Base-by-base conservation (phyloP, 2,888 invertebrate genomes). In the Thumatha senex region DNA sequence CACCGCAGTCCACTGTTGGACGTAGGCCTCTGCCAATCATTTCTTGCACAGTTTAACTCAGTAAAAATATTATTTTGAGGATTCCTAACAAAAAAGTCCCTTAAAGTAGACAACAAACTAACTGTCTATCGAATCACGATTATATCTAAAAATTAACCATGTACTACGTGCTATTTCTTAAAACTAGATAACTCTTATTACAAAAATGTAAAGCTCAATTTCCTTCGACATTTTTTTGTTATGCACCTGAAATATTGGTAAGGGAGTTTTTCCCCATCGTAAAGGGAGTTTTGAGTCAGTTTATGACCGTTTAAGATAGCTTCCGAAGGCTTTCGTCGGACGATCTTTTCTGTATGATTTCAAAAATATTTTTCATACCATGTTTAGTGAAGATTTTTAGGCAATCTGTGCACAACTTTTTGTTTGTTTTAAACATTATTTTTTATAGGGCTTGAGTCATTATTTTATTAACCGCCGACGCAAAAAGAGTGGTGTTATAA, bases 291-390 rank as follows among this genome's bases (percentile, higher is more conserved):
- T 72, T 62, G 63, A 57, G 73, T 67, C 67, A 73, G 65, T 77
- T 77, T 78, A 78, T 70, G 72, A 68, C 54, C 72, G 58, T 67
- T 76, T 72, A 67, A 67, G 71, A 70, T 74, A 74, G 74, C 72
- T 72, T 45, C 48, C 24, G 57, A 56, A 58, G 63, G 55, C 40
- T 61, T 36, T 38, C 40, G 48, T 41, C 34, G 48, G 54, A 56
- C 50, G 56, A 56, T 56, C 56, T 63, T 56, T 51, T 59, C 47
- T 56, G 48, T 62, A 52, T 54, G 64, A 58, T 58, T 58, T 60
- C 51, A 58, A 54, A 58, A 60, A 60, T 68, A 63, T 61, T 62
- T 59, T 67, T 59, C 54, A 52, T 46, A 50, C 29, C 52, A 50
- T 54, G 47, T 61, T 56, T 50, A 48, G 39, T 38, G 39, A 48